Conservation (phyloP, 2,797 vertebrate genomes). For the Myoxocephalus aenaeus region DNA sequence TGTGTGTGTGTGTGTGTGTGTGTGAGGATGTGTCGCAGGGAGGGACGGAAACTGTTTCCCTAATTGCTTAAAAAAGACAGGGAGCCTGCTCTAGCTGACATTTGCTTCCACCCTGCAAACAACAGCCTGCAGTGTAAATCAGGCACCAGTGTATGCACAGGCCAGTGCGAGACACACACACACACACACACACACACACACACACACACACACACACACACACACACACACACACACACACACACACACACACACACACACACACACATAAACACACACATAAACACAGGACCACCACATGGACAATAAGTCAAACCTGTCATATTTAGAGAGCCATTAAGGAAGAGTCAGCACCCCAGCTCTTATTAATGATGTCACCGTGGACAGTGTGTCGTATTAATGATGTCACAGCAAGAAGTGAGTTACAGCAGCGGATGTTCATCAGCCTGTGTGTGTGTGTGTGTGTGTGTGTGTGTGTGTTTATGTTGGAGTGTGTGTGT, state of each 20-base stretch:
- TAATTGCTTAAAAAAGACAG: conserved; percentile 79
- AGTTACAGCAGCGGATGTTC: conserved; percentile 59
- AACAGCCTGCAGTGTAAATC: conserved; percentile 73
- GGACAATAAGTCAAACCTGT: conserved; percentile 75
- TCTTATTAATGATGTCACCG: conserved; percentile 79
- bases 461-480: conserved; percentile 30
- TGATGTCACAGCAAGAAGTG: conserved; percentile 75
- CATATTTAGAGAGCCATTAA: conserved; percentile 79
- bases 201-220: conserved; percentile 32
- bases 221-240: conserved; percentile 13
- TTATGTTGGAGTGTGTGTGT: conserved; percentile 35
- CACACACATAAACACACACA: conserved; percentile 36
- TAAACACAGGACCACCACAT: conserved; percentile 45
- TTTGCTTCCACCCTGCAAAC: conserved; percentile 70
- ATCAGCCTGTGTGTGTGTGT: conserved; percentile 45
- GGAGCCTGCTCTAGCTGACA: conserved; percentile 72
- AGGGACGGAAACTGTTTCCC: conserved; percentile 69
- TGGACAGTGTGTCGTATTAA: conserved; percentile 79
- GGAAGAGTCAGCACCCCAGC: conserved; percentile 67
- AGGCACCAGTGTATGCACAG: conserved; percentile 56
- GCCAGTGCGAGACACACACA: conserved; percentile 33
- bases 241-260: conserved; percentile 27
- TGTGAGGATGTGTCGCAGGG: conserved; percentile 45
- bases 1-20: conserved; percentile 19
- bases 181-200: conserved; percentile 19